Evolutionary conservation across 1,140 invertebrate genomes (phyloP), one percentile per base, ranked within the genome.

Genomic region (Saxidomus purpurata): DNA sequence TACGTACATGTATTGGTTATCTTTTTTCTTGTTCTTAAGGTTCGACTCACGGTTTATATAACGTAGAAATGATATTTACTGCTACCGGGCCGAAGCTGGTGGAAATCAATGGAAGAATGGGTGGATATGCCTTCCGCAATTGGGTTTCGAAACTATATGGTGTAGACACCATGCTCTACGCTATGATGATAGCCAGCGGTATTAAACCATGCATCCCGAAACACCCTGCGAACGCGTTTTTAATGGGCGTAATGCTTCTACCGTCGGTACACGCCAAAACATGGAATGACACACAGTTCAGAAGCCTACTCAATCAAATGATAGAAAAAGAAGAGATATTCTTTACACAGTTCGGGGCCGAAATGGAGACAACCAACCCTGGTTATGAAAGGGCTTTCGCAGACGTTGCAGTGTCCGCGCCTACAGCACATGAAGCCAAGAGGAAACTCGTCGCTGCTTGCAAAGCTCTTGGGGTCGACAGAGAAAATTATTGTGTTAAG

Each of bases 51-150:
- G 93, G 93, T 0, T 89, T 91, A 19, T 93, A 91, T 74, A 93
- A 93, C 71, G 91, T 93, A 19, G 93, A 93, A 63, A 89, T 93
- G 89, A 93, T 84, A 40, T 90, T 92, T 91, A 90, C 92, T 6
- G 36, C 77, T 8, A 80, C 79, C 3, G 93, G 93, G 17, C 93
- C 93, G 52, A 91, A 91, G 63, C 84, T 93, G 0, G 40, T 92
- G 4, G 93, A 93, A 77, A 90, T 93, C 22, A 93, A 93, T 79
- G 90, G 89, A 13, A 55, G 93, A 38, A 93, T 92, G 91, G 91
- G 92, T 6, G 93, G 93, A 2, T 92, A 89, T 55, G 91, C 90
- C 69, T 79, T 91, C 9, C 36, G 91, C 22, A 87, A 93, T 79
- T 93, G 92, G 92, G 90, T 92, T 31, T 69, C 69, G 8, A 49